Evolutionary conservation across 2,888 invertebrate species (phyloP), one percentile per base, ranked within the genome.

Genomic region (Eurytoma adleriae): DNA sequence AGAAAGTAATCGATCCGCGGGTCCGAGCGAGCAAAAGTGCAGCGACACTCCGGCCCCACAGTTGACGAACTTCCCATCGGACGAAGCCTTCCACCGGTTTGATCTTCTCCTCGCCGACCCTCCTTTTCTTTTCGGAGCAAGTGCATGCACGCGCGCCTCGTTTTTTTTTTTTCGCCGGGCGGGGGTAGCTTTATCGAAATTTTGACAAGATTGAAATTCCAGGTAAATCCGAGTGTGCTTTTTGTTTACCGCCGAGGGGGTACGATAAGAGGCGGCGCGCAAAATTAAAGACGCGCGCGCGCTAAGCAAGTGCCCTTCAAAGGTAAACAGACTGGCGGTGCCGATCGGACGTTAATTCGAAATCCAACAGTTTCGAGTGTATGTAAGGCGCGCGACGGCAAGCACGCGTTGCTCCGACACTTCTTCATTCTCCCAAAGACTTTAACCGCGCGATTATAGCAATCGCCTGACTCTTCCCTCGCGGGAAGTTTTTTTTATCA

Each of bases 401-500:
- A 12, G 14, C 13, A 20, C 18, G 10, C 57, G 12, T 20, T 18
- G 12, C 12, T 59, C 10, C 59, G 18, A 12, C 20, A 13, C 14
- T 59, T 59, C 12, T 24, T 59, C 59, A 73, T 56, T 73, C 30
- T 27, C 50, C 59, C 27, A 7, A 24, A 10, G 40, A 27, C 48
- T 30, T 7, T 50, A 27, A 27, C 24, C 24, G 24, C 50, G 59
- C 30, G 61, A 76, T 20, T 62, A 30, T 59, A 10, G 40, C 30
- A 76, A 61, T 68, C 40, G 40, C 69, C 62, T 68, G 76, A 76
- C 76, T 76, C 76, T 76, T 76, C 69, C 69, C 54, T n/a, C 40
- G 16, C 30, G 50, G 69, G 69, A 69, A 76, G 76, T 40, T 40
- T 40, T 40, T 40, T 40, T 40, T 76, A 68, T 52, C 59, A 16